Evolutionary conservation across 2,797 vertebrate genomes (phyloP).

Genomic region (Neopelma chrysocephalum): DNA sequence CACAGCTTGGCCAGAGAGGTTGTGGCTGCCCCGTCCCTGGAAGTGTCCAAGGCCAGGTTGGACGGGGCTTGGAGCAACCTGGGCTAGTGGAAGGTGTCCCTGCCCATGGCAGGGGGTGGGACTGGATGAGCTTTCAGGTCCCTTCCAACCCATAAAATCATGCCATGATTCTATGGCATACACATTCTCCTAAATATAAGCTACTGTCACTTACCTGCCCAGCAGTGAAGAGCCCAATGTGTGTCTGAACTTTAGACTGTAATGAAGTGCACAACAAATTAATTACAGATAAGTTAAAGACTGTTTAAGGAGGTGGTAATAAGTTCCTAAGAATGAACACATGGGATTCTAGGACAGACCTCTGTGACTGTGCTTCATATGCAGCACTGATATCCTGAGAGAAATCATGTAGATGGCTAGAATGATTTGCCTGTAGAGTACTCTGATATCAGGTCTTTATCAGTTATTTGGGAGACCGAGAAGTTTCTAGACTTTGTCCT

Average conservation of each 20-base stretch:
- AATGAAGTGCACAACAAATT: not conserved
- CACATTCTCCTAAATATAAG: not conserved
- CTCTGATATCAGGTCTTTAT: not conserved
- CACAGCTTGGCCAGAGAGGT: not conserved
- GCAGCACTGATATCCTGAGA: not conserved
- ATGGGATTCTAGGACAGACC: not conserved
- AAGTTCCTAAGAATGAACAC: not conserved
- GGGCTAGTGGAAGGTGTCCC: not conserved
- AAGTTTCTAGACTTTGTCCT: not conserved
- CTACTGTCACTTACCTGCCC: not conserved
- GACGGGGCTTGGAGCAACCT: fast-evolving
- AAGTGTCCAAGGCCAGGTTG: not conserved
- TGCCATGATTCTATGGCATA: not conserved
- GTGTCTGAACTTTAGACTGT: not conserved
- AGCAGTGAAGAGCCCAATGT: not conserved
- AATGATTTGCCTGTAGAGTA: not conserved
- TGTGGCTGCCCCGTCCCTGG: not conserved
- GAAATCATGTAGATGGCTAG: not conserved
- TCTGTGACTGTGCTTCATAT: not conserved
- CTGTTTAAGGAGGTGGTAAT: not conserved
- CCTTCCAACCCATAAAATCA: not conserved
- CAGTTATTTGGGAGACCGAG: not conserved
- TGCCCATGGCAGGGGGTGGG: not conserved
- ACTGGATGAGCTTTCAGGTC: not conserved
- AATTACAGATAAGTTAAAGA: not conserved